Percentiles rank a stretch among this genome's conserved stretches.
Evolutionary conservation across 2,113 vertebrate genomes (phyloP).

Genomic region (Bungarus multicinctus): DNA sequence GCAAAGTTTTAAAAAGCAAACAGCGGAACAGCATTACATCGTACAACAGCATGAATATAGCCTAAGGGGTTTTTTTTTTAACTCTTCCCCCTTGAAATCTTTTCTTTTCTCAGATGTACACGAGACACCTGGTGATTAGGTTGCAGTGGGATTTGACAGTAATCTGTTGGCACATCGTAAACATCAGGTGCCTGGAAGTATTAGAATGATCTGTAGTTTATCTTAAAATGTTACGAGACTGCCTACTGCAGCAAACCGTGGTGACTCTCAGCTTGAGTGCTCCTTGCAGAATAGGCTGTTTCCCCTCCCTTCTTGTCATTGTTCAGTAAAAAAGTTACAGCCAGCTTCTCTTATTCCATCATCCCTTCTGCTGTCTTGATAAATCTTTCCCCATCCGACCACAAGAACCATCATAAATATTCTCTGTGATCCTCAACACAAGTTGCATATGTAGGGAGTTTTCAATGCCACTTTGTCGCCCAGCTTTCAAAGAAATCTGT

Average conservation of each 20-base stretch:
- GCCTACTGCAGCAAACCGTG: constrained; percentile 1
- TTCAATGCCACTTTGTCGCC: background rate
- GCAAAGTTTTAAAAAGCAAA: constrained; percentile 43
- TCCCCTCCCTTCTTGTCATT: background rate
- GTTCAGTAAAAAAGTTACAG: constrained; percentile 24
- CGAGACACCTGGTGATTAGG: constrained; percentile 51
- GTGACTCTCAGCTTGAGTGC: background rate
- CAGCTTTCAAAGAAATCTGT: constrained; percentile 11
- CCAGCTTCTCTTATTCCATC: background rate
- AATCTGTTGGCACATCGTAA: constrained; percentile 43
- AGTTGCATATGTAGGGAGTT: constrained; percentile 13
- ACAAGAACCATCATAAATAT: constrained; percentile 14
- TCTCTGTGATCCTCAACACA: constrained; percentile 7
- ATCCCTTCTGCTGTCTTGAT: constrained; percentile 13
- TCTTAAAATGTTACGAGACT: constrained; percentile 43
- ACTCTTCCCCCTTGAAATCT: constrained; percentile 24
- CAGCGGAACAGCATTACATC: constrained; percentile 10
- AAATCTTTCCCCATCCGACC: constrained; percentile 3
- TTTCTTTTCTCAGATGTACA: constrained; percentile 4
- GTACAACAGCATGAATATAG: constrained; percentile 39
- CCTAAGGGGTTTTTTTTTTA: background rate
- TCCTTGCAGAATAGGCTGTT: constrained; percentile 18
- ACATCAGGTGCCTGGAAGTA: constrained; percentile 36
- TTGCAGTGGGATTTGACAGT: constrained; percentile 44
- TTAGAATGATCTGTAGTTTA: constrained; percentile 40